Evolutionary conservation across 2,797 vertebrate genomes (phyloP).

Genomic region (Australoheros facetus): DNA sequence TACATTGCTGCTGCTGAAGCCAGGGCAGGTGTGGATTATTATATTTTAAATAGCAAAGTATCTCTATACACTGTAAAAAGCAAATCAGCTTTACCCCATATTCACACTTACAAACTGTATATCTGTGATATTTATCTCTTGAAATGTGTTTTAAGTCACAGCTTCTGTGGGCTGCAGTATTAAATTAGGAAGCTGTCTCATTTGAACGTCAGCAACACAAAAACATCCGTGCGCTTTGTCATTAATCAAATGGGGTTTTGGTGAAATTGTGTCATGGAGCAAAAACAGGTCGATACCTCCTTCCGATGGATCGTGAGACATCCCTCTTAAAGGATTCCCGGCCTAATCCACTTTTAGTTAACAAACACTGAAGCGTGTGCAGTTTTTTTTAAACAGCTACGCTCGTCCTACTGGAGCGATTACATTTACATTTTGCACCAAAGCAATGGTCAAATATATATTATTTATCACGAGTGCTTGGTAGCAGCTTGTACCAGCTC

Average conservation of each 20-base stretch:
- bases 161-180: neutral
- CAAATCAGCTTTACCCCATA: neutral
- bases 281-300: constrained; percentile 37
- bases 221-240: constrained; percentile 10
- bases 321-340: constrained; percentile 6
- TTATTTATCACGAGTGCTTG: neutral
- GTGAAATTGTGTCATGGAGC: constrained; percentile 19
- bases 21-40: constrained; percentile 3
- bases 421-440: neutral
- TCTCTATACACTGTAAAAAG: neutral
- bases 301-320: constrained; percentile 12
- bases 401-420: neutral
- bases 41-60: constrained; percentile 11
- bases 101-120: neutral
- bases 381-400: neutral
- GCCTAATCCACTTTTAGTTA: neutral
- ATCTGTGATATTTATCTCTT: neutral
- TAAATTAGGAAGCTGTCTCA: constrained; percentile 27
- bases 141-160: constrained; percentile 15
- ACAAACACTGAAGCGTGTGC: neutral
- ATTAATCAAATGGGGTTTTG: constrained; percentile 42
- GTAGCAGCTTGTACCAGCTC: neutral
- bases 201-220: constrained; percentile 14
- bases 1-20: constrained; percentile 11
- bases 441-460: neutral